A percentile compares a stretch with the other conserved stretches of the same genome.
These are phyloP conservation scores for Xylota sylvarum DNA, from an alignment of 2,888 invertebrate species.

Conservation along the genomic window DNA sequence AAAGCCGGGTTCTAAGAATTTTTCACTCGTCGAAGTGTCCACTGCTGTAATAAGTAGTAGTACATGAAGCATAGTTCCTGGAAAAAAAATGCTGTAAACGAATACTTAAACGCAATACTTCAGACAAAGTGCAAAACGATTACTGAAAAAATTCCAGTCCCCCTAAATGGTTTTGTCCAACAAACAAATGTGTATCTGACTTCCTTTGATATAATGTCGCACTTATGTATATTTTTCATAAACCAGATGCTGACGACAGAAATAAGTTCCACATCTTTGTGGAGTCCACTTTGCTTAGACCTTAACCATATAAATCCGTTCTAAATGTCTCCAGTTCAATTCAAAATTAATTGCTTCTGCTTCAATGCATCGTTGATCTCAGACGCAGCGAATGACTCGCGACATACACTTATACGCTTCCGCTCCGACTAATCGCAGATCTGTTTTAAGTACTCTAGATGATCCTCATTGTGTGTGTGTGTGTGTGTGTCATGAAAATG, in stretches of 20 bases:
- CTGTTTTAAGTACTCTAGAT: background rate
- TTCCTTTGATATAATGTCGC: no score
- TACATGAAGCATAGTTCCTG: no score
- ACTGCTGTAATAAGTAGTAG: no score
- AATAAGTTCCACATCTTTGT: background rate
- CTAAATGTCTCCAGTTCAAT: conserved; percentile 3
- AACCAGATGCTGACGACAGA: background rate
- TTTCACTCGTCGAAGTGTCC: no score
- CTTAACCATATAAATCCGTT: background rate
- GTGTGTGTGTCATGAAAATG: background rate
- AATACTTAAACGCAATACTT: no score
- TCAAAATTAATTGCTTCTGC: background rate
- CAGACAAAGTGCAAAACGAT: no score
- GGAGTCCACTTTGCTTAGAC: background rate
- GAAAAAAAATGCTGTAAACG: no score
- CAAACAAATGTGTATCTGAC: no score
- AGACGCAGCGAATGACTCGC: background rate
- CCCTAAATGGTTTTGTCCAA: no score
- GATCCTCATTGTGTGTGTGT: background rate
- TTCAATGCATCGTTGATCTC: conserved; percentile 1
- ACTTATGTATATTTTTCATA: no score
- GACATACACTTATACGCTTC: conserved; percentile 1
- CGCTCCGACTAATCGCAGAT: conserved; percentile 16
- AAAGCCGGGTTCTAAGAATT: no score
- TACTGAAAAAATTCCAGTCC: no score